Base-by-base conservation (phyloP, 1,140 invertebrate genomes). In the Carposina sasakii region DNA sequence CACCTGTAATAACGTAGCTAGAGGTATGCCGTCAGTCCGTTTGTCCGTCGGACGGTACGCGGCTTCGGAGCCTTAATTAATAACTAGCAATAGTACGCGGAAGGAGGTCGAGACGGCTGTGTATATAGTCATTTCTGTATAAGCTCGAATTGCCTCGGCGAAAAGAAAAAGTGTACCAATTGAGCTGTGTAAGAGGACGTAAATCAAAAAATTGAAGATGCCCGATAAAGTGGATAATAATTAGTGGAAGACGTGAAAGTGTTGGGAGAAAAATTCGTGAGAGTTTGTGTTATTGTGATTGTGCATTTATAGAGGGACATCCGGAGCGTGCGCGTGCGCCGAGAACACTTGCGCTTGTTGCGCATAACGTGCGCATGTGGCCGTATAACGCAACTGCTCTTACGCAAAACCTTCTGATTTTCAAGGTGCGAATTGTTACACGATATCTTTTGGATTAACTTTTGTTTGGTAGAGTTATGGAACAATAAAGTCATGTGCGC, bases 171-270 rank as follows among this genome's bases (percentile, higher is more conserved):
- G 76, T 83, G 65, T 72, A 76, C 71, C 69, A 67, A 78, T 79
- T 70, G 66, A 74, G 66, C 67, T 70, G 65, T 72, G 68, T 75
- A 71, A 69, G 66, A 70, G 67, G 71, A 77, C 77, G 81, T 84
- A 81, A 81, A 84, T 84, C 81, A 81, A 84, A n/a, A n/a, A n/a
- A 84, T 81, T 84, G 76, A 81, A 84, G 81, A 81, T 84, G 79
- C 68, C 71, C 81, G 81, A 84, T 84, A 81, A 79, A 84, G 81
- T 84, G 77, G 79, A 76, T 83, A 83, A 81, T 84, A 84, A 84
- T 84, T 84, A 84, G 77, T 78, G 77, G 81, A 76, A 81, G 77
- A 72, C 66, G 81, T 78, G 81, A 84, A 84, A 84, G 81, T 60
- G 77, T 81, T 81, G 79, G 75, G 79, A 84, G 81, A 76, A 81